phyloP scores from a whole-genome alignment of 2,888 invertebrate species.

The Orthonevra nobilis region DNA sequence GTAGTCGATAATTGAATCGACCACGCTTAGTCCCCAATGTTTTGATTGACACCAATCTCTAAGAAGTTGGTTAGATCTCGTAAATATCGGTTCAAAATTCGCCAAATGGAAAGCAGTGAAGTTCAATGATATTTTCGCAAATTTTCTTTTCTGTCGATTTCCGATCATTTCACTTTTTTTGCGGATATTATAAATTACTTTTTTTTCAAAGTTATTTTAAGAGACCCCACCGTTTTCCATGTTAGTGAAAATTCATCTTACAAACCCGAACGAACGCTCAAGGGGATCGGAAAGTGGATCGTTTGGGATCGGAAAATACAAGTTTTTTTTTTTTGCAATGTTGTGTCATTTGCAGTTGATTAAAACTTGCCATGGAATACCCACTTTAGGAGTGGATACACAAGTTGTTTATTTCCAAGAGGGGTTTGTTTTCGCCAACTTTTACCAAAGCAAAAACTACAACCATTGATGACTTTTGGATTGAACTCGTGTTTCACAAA shows the following conservation, averaged over 20 bases:
- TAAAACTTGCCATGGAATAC: constrained; percentile 13
- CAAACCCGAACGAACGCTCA: constrained; percentile 21
- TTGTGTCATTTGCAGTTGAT: constrained; percentile 35
- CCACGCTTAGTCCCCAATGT: too few relatives aligned
- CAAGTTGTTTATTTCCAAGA: constrained; percentile 4
- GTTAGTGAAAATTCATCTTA: constrained; percentile 40
- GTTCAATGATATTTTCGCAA: not conserved
- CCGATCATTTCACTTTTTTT: constrained; percentile 6
- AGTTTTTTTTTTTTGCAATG: constrained; percentile 38
- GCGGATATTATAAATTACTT: constrained; percentile 18
- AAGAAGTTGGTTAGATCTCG: too few relatives aligned
- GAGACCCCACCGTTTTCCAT: constrained; percentile 1
- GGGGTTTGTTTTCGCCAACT: not conserved
- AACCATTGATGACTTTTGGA: constrained; percentile 1
- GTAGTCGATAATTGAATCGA: too few relatives aligned
- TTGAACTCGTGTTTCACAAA: constrained; percentile 13
- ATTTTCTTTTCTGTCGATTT: constrained; percentile 4
- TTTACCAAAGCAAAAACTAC: constrained; percentile 1
- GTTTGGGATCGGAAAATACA: constrained; percentile 28
- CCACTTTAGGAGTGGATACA: constrained; percentile 28
- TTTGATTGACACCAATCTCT: too few relatives aligned
- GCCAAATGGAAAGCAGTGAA: too few relatives aligned
- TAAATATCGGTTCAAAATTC: too few relatives aligned
- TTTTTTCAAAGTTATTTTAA: constrained; percentile 8
- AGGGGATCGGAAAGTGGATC: too few relatives aligned